Conservation (phyloP, 1,140 invertebrate species). For the Phthorimaea operculella region DNA sequence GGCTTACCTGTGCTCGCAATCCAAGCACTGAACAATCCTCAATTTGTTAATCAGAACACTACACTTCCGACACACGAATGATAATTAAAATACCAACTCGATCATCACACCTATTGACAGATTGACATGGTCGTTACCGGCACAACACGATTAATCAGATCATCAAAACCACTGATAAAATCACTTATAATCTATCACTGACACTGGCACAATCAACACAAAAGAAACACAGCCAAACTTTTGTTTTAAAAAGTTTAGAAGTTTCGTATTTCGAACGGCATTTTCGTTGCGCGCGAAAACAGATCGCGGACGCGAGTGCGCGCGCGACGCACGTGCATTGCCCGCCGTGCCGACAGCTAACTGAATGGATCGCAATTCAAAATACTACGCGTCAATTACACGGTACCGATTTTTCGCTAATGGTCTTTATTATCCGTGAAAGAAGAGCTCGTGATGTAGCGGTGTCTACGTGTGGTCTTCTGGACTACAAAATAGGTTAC, state of each 20-base stretch:
- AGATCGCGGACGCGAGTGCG: conserved; percentile 31
- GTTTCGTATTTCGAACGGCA: conserved; percentile 29
- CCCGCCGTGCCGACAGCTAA: conserved; percentile 58
- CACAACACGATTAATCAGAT: conserved; percentile 5
- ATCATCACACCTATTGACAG: neutral
- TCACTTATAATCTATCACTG: neutral
- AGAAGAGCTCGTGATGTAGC: too few species aligned
- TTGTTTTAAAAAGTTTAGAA: neutral
- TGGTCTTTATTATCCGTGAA: conserved; percentile 19
- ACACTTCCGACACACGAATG: neutral
- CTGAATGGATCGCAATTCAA: conserved; percentile 58
- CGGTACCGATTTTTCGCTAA: conserved; percentile 50
- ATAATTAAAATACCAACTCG: conserved; percentile 4
- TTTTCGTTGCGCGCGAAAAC: conserved; percentile 44
- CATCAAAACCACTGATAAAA: neutral
- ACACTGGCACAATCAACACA: neutral
- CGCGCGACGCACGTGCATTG: conserved; percentile 52
- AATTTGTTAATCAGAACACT: neutral
- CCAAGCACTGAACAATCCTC: neutral
- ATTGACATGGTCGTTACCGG: conserved; percentile 4
- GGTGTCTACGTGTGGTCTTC: too few species aligned
- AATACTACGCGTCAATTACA: conserved; percentile 53
- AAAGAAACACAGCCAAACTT: too few species aligned
- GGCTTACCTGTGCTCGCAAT: conserved; percentile 1
- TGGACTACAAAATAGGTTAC: too few species aligned